Evolutionary conservation across 2,113 vertebrate species (phyloP).

Genomic region (Rhinopithecus roxellana): DNA sequence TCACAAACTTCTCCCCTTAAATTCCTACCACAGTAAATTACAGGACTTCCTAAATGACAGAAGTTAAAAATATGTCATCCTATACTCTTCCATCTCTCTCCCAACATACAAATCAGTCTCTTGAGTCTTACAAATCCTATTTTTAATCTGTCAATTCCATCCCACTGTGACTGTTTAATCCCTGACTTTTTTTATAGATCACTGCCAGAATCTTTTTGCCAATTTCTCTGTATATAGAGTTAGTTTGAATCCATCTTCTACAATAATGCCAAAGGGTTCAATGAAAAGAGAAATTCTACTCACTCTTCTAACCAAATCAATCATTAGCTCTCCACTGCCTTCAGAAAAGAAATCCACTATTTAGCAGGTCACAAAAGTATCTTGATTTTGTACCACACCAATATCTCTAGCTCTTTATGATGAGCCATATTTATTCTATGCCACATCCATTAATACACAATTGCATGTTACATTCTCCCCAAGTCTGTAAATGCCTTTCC

Average conservation of each 20-base stretch:
- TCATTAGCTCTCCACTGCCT: neutral
- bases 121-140: neutral
- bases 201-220: neutral
- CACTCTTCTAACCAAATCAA: neutral
- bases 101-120: neutral
- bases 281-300: constrained; percentile 6
- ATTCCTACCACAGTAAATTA: neutral
- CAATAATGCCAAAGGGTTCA: neutral
- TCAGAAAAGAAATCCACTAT: neutral
- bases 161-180: neutral
- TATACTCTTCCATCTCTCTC: neutral
- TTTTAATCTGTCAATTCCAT: constrained; percentile 11
- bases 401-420: neutral
- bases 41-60: neutral
- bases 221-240: neutral
- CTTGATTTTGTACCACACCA: neutral
- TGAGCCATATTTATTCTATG: neutral
- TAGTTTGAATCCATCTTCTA: neutral
- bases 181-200: constrained; percentile 8
- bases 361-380: neutral
- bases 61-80: neutral
- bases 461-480: neutral
- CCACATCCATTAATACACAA: neutral
- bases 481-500: neutral
- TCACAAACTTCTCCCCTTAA: constrained; percentile 13